Evolutionary conservation across 2,888 invertebrate species (phyloP).

Genomic region (Tipula confusa): DNA sequence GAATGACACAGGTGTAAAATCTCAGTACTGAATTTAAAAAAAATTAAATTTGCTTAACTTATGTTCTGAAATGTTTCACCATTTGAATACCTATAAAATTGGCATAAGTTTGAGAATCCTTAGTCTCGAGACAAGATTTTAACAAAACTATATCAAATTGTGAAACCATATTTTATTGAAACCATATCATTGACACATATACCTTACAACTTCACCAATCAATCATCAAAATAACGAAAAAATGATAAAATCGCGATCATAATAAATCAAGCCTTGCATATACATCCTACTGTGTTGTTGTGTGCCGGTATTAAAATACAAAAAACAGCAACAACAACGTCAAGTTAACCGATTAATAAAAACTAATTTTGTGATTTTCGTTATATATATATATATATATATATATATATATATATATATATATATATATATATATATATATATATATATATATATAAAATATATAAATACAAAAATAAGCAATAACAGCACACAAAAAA

Average conservation of each 20-base stretch:
- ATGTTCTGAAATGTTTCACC: too few relatives aligned
- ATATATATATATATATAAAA: neutral
- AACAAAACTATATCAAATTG: too few relatives aligned
- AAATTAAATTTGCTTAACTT: too few relatives aligned
- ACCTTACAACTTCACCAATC: neutral
- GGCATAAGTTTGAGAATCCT: too few relatives aligned
- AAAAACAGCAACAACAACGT: neutral
- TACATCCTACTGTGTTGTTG: neutral
- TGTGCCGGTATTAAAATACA: neutral
- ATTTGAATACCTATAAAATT: too few relatives aligned
- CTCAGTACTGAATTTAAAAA: too few relatives aligned
- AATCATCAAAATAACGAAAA: neutral
- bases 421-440: neutral
- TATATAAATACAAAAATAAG: too few relatives aligned
- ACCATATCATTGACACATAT: neutral
- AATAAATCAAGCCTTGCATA: neutral
- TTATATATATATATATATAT: neutral
- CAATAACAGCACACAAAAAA: neutral
- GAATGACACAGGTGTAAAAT: too few relatives aligned
- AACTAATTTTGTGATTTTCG: slow-evolving; percentile 20
- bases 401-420: neutral
- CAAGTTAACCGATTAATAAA: slow-evolving; percentile 15
- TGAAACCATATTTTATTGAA: too few relatives aligned
- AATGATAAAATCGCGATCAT: neutral
- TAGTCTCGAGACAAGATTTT: too few relatives aligned